Conservation (phyloP, 1,140 invertebrate species). For the Cydia fagiglandana region DNA sequence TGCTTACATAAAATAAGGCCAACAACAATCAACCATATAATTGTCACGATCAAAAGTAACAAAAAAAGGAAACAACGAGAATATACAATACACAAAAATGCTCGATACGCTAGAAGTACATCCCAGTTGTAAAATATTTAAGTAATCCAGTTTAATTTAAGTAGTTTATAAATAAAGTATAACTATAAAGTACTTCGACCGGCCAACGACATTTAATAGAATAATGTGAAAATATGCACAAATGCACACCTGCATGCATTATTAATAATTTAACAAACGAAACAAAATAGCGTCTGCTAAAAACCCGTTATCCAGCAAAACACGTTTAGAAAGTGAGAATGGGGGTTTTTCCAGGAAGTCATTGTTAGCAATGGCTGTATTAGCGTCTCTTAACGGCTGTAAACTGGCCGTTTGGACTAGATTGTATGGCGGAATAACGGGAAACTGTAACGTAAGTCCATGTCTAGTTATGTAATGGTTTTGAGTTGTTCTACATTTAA, state of each 20-base stretch:
- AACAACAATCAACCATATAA: too few relatives aligned
- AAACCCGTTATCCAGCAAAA: slow-evolving; percentile 22
- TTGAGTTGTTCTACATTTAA: neutral
- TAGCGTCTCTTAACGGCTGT: neutral
- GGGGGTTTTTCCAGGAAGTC: neutral
- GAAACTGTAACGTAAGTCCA: slow-evolving; percentile 12
- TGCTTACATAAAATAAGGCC: too few relatives aligned
- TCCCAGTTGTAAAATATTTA: too few relatives aligned
- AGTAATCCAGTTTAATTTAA: too few relatives aligned
- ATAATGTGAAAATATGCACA: slow-evolving; percentile 33
- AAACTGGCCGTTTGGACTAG: slow-evolving; percentile 6
- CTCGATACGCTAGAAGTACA: too few relatives aligned
- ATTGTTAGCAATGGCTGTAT: slow-evolving; percentile 21
- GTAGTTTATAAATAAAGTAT: too few relatives aligned
- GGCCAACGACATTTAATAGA: too few relatives aligned
- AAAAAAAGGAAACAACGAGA: too few relatives aligned
- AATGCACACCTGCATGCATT: neutral
- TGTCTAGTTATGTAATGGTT: neutral
- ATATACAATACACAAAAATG: too few relatives aligned
- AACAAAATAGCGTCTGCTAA: neutral
- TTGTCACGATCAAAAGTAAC: too few relatives aligned
- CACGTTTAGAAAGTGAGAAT: slow-evolving; percentile 19
- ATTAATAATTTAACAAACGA: neutral
- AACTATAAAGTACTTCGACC: too few relatives aligned
- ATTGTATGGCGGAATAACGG: slow-evolving; percentile 9